phyloP scores from a whole-genome alignment of 1,140 invertebrate species.

The Magallana gigas region DNA sequence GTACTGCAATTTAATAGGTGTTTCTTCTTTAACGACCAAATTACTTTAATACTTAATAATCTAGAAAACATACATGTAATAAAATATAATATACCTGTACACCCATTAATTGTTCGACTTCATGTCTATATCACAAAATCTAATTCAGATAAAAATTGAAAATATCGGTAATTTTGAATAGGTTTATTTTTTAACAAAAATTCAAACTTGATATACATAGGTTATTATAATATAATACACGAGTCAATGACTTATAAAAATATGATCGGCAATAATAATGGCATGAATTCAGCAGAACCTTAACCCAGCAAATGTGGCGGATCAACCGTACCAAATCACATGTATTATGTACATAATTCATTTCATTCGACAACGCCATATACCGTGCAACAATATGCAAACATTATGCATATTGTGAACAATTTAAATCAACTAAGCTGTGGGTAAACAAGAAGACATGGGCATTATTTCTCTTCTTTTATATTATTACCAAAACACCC shows the following conservation, averaged over 20 bases:
- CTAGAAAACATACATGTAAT: neutral
- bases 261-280: slow-evolving; percentile 11
- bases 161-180: no score
- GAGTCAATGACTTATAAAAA: slow-evolving; percentile 2
- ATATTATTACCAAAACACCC: no score
- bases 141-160: no score
- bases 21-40: neutral
- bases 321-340: neutral
- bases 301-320: neutral
- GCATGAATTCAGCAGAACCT: slow-evolving; percentile 23
- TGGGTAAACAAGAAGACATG: no score
- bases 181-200: slow-evolving; percentile 18
- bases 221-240: neutral
- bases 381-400: no score
- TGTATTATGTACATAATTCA: no score
- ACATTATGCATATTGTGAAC: no score
- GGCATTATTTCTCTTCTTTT: no score
- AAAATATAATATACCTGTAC: neutral
- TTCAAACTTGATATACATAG: slow-evolving; percentile 4
- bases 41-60: neutral
- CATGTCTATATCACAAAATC: no score
- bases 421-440: no score
- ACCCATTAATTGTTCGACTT: neutral
- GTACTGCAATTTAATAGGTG: neutral
- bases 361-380: no score